Percentiles rank a stretch among this genome's conserved stretches.
Evolutionary conservation across 2,888 invertebrate species (phyloP).

Genomic region (Piscicola geometra): DNA sequence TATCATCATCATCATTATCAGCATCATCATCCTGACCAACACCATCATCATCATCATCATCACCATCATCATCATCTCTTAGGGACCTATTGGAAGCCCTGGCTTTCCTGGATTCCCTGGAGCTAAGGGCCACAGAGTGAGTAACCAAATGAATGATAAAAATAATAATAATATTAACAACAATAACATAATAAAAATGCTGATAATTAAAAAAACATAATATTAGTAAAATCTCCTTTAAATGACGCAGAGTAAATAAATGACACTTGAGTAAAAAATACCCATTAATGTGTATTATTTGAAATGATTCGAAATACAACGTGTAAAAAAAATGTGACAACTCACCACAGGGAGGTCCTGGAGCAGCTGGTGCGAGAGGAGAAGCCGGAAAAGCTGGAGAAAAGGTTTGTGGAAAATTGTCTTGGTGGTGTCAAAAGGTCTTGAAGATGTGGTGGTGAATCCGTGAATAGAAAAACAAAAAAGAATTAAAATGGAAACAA

Average conservation of each 20-base stretch:
- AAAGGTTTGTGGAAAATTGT: conserved; percentile 34
- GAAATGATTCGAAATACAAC: too few relatives aligned
- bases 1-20: conserved; percentile 14
- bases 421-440: too few relatives aligned
- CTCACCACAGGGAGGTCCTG: conserved; percentile 38
- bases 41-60: not conserved
- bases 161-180: not conserved
- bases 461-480: too few relatives aligned
- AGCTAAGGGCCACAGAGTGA: conserved; percentile 41
- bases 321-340: too few relatives aligned
- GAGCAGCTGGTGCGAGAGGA: conserved; percentile 64
- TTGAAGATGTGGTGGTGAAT: too few relatives aligned
- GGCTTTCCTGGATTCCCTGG: conserved; percentile 43
- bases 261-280: too few relatives aligned
- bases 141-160: not conserved
- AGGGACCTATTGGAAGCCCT: conserved; percentile 39
- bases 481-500: too few relatives aligned
- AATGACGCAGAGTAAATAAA: too few relatives aligned
- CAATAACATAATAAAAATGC: not conserved
- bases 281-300: too few relatives aligned
- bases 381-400: conserved; percentile 60
- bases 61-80: not conserved
- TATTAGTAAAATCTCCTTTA: too few relatives aligned
- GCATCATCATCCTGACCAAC: not conserved
- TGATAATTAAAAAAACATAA: too few relatives aligned